phyloP scores from a whole-genome alignment of 2,113 vertebrate species.

The Gymnarchus niloticus region DNA sequence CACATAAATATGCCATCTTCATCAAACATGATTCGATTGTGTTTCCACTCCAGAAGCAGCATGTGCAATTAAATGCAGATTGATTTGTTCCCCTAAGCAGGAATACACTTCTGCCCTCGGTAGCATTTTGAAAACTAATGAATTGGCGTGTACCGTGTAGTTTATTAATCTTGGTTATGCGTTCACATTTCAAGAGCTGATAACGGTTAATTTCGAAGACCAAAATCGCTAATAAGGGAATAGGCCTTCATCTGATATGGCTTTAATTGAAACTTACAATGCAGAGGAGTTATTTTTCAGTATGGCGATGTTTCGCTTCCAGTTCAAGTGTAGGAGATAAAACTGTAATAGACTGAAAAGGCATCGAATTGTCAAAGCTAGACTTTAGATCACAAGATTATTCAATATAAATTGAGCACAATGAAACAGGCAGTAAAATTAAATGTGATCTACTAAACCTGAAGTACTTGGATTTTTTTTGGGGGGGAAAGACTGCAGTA shows the following conservation, averaged over 20 bases:
- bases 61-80: conserved; percentile 15
- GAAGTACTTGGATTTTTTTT: background rate
- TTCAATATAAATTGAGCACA: background rate
- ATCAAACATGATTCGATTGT: background rate
- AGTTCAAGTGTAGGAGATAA: background rate
- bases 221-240: conserved; percentile 14
- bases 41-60: background rate
- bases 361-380: background rate
- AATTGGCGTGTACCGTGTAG: background rate
- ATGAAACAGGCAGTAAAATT: conserved; percentile 1
- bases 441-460: conserved; percentile 6
- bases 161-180: background rate
- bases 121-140: conserved; percentile 2
- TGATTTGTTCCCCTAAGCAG: background rate
- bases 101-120: background rate
- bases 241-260: background rate
- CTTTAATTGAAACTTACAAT: background rate
- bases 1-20: background rate
- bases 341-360: background rate
- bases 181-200: conserved; percentile 4
- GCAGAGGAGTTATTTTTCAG: background rate
- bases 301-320: background rate
- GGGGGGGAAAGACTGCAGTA: background rate
- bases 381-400: conserved; percentile 6
- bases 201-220: background rate